Conservation (phyloP, 92 coral and sea anemone species). For the Diadumene lineata region DNA sequence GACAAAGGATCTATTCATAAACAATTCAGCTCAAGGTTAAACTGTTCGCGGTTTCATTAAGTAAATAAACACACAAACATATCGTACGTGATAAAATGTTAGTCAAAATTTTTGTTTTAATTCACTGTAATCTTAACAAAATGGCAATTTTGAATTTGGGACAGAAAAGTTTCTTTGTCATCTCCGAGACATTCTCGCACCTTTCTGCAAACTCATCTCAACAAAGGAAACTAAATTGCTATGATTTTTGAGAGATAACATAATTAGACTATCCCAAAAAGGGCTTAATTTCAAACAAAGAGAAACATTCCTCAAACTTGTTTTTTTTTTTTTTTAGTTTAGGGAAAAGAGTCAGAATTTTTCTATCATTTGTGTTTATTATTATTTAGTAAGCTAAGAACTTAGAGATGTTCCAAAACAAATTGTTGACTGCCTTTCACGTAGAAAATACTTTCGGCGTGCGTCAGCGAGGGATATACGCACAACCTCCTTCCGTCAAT, state of each 20-base stretch:
- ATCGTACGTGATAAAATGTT: background rate
- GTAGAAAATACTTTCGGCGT: too few relatives aligned
- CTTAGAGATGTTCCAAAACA: too few relatives aligned
- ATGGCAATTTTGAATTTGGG: background rate
- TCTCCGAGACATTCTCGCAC: conserved; percentile 18
- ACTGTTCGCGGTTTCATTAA: background rate
- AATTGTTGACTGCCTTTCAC: too few relatives aligned
- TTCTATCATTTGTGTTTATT: background rate
- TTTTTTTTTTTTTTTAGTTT: background rate
- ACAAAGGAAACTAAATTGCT: conserved; percentile 28
- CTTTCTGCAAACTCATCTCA: conserved; percentile 9
- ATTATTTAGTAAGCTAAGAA: too few relatives aligned
- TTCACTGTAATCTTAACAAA: background rate
- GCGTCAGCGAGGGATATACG: too few relatives aligned
- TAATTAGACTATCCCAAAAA: conserved; percentile 4
- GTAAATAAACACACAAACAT: conserved; percentile 3
- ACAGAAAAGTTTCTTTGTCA: background rate
- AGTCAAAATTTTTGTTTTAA: background rate
- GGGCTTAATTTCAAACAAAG: background rate
- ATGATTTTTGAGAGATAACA: conserved; percentile 29
- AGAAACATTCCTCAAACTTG: background rate
- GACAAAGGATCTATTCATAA: background rate
- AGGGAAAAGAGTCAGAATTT: background rate
- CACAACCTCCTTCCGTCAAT: too few relatives aligned
- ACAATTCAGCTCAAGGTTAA: background rate